Evolutionary conservation across 1,140 invertebrate genomes (phyloP).

Genomic region (Fopius arisanus): DNA sequence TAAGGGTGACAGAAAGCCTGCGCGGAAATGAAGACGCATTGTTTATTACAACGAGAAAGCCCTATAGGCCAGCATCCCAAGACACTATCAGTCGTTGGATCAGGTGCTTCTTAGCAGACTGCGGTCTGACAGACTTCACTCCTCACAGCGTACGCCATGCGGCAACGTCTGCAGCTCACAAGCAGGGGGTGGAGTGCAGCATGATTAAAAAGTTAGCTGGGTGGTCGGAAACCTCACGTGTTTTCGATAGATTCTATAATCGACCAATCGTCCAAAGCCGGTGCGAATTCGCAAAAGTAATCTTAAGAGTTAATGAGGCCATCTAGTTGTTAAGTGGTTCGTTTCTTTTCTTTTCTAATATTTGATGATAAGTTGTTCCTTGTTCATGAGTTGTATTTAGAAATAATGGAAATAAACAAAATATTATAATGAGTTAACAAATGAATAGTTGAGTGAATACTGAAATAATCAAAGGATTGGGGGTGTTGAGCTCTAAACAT

Average conservation of each 20-base stretch:
- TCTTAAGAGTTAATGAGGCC: not conserved
- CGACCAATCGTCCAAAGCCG: constrained; percentile 15
- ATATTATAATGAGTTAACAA: no score
- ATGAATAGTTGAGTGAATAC: no score
- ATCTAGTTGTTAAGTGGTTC: no score
- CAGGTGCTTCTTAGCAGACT: constrained; percentile 11
- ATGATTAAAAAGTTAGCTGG: constrained; percentile 19
- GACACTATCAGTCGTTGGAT: constrained; percentile 19
- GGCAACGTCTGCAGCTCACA: constrained; percentile 16
- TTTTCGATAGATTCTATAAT: constrained; percentile 23
- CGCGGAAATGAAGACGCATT: not conserved
- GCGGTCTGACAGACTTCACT: constrained; percentile 12
- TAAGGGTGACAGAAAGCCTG: not conserved
- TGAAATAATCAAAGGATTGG: no score
- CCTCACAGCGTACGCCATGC: constrained; percentile 25
- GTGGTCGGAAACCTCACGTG: constrained; percentile 16
- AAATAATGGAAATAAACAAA: not conserved
- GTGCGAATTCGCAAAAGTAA: constrained; percentile 8
- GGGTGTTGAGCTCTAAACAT: no score
- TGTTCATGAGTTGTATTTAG: no score
- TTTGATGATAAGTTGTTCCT: no score
- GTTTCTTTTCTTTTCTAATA: no score
- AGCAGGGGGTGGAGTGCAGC: constrained; percentile 12
- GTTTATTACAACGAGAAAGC: constrained; percentile 10
- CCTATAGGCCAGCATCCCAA: not conserved